Base-by-base conservation (phyloP, 2,113 vertebrate species). In the Centropristis striata region DNA sequence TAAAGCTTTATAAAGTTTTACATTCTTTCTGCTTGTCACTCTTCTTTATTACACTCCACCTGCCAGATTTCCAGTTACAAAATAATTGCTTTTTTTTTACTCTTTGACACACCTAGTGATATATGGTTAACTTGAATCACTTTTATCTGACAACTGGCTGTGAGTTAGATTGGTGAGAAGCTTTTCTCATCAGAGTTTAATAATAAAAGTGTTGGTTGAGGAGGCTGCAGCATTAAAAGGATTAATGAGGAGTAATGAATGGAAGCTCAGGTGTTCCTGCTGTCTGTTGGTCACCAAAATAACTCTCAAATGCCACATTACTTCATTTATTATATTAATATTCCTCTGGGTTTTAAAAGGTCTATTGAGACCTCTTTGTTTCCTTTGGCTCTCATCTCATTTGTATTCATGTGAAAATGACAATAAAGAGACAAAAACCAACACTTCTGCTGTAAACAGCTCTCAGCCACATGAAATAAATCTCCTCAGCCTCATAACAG, bases 221-320 rank as follows among this genome's bases (percentile, higher is more conserved):
- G 0, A 0, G 15, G n/a, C 10, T 20, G 0, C 2, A 49, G 16
- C 37, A 65, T 65, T 73, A 68, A 55, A 23, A 68, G 12, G 23
- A 76, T 28, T 55, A 68, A 63, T 63, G 9, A 55, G 37, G n/a
- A 77, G 32, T 10, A 72, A 69, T 32, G 59, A 54, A 32, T 66
- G 7, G 47, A n/a, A 47, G 36, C 13, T 32, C n/a, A 75, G 25
- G 25, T 23, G 8, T 21, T 6, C 41, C 16, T 16, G 23, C 16
- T 57, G 16, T 73, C 37, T 28, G n/a, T 23, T 28, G 18, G 2
- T 10, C 36, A 63, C n/a, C 25, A 68, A 64, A 55, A 25, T 47
- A 20, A 61, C 6, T 27, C 5, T 1, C 2, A 0, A 64, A 51
- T 23, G 14, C 2, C 25, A 64, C 21, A 28, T 27, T 13, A 10